phyloP scores from a whole-genome alignment of 2,888 invertebrate genomes.

The Agrotis exclamationis region DNA sequence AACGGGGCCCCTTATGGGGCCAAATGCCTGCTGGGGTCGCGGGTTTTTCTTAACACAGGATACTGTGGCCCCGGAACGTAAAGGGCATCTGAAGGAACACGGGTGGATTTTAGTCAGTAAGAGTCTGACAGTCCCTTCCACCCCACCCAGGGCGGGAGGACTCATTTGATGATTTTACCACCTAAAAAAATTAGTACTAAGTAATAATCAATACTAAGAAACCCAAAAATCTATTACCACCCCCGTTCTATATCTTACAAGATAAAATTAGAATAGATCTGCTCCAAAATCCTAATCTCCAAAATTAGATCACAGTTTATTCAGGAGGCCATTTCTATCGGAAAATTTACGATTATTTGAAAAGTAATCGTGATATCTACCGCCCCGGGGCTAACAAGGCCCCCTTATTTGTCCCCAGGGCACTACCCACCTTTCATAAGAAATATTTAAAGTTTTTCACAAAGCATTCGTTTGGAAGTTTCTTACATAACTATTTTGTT shows the following conservation, averaged over 20 bases:
- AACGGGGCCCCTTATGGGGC: no score
- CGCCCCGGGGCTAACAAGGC: slow-evolving; percentile 61
- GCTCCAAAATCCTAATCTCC: slow-evolving; percentile 53
- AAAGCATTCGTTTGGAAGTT: slow-evolving; percentile 49
- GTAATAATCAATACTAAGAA: no score
- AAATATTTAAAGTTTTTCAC: slow-evolving; percentile 60
- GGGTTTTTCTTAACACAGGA: no score
- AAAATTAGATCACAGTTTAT: slow-evolving; percentile 56
- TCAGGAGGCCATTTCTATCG: slow-evolving; percentile 72
- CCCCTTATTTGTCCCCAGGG: slow-evolving; percentile 69
- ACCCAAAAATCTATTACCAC: neutral
- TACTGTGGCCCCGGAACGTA: no score
- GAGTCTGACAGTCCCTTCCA: no score
- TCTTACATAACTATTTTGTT: slow-evolving; percentile 25
- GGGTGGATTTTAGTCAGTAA: no score
- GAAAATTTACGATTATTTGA: slow-evolving; percentile 79
- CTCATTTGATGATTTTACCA: no score
- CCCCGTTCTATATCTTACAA: neutral
- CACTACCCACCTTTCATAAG: slow-evolving; percentile 60
- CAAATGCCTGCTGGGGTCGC: no score
- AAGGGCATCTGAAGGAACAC: no score
- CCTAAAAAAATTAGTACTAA: no score
- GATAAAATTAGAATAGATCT: slow-evolving; percentile 38
- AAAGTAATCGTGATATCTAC: slow-evolving; percentile 72
- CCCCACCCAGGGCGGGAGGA: no score